Percentiles rank a stretch among this genome's conserved stretches.
Evolutionary conservation across 2,888 invertebrate species (phyloP).

Genomic region (Andrena marginata): DNA sequence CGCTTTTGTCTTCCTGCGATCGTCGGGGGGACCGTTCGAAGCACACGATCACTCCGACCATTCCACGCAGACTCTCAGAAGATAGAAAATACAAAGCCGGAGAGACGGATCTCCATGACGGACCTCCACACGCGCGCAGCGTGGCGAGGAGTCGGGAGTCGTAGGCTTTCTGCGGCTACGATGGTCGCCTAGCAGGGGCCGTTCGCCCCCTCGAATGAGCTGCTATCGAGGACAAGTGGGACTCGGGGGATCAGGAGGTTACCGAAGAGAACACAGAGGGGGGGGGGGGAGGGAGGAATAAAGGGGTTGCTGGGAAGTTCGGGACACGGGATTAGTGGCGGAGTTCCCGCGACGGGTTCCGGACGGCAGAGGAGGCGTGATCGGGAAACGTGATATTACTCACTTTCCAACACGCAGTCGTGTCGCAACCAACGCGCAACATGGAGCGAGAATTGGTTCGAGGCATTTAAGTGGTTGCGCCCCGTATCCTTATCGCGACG

Average conservation of each 20-base stretch:
- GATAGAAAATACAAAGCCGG: conserved; percentile 6
- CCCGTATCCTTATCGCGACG: conserved; percentile 67
- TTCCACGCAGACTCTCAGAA: conserved; percentile 4
- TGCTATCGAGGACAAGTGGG: conserved; percentile 41
- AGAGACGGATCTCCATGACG: conserved; percentile 15
- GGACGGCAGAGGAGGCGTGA: conserved; percentile 57
- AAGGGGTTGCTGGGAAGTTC: background rate
- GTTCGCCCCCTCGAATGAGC: conserved; percentile 39
- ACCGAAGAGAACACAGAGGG: conserved; percentile 15
- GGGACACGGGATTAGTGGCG: background rate
- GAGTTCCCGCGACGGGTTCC: background rate
- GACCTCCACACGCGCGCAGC: conserved; percentile 26
- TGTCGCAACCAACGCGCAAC: conserved; percentile 82
- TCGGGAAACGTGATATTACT: conserved; percentile 72
- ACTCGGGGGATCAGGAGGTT: conserved; percentile 13
- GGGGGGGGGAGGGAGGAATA: conserved; percentile 16
- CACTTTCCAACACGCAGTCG: conserved; percentile 81
- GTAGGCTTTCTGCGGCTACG: conserved; percentile 1
- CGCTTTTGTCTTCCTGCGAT: background rate
- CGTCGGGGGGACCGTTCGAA: too few species aligned
- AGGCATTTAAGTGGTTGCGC: conserved; percentile 79
- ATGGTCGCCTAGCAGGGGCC: conserved; percentile 49
- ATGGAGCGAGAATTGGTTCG: conserved; percentile 81
- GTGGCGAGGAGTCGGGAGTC: conserved; percentile 23
- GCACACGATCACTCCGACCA: background rate